Evolutionary conservation across 2,113 vertebrate genomes (phyloP), one percentile per base, ranked within the genome.

Genomic region (Pomatorhinus ruficollis): DNA sequence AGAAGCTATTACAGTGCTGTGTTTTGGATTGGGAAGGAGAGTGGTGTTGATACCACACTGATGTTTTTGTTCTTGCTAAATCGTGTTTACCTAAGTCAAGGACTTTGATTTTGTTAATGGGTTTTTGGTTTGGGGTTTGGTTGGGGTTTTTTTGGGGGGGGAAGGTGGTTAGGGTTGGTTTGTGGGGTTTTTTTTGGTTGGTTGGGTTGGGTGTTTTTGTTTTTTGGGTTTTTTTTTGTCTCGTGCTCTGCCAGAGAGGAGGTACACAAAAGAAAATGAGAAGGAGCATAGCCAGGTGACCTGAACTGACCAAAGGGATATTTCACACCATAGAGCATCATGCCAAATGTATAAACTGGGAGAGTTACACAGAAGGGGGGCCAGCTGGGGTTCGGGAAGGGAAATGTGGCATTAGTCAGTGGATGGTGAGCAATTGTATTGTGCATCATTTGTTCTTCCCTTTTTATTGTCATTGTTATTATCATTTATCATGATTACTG

Each of bases 321-420:
- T 60, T 66, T 28, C 39, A 52, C n/a, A 54, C n/a, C 15, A 25
- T 13, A 60, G 23, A 74, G 28, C 44, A 50, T 37, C 27, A 24
- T 52, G 44, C 9, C 50, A 37, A 28, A 12, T 52, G 10, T 17
- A 39, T 66, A 20, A 74, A 66, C 18, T 44, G 31, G 18, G 22
- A 13, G 31, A 44, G 31, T 44, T 81, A 52, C 22, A 30, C 16
- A 28, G 28, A 81, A 68, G 1, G 0, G 18, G 27, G 8, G 10
- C 12, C 37, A 52, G 1, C 20, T 0, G 0, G 18, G 19, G 33
- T 74, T 74, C 1, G 0, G 23, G 23, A 89, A 59, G 15, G 20
- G 52, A 16, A 11, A 28, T 52, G 44, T 82, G 69, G 11, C 23
- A 45, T 52, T 12, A 14, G 16, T 31, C 20, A 44, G 18, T 0